Evolutionary conservation across 1,140 invertebrate genomes (phyloP).

Genomic region (Drosophila gunungcola): DNA sequence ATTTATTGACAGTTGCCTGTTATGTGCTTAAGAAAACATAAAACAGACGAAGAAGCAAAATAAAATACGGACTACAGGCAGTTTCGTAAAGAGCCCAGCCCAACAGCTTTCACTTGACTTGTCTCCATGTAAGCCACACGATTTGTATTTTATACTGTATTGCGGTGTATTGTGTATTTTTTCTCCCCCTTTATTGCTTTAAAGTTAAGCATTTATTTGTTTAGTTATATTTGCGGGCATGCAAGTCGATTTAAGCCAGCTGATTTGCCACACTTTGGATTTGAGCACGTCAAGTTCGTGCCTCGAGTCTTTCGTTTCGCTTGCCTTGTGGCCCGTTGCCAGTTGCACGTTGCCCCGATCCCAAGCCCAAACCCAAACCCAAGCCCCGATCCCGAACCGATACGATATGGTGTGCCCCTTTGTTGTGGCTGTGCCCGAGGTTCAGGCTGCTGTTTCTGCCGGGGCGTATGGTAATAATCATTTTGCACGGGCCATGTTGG

Average conservation of each 20-base stretch:
- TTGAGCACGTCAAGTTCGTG: conserved; percentile 83
- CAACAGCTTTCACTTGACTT: conserved; percentile 56
- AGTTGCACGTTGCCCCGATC: conserved; percentile 39
- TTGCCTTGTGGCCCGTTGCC: conserved; percentile 72
- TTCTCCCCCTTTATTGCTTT: conserved; percentile 10
- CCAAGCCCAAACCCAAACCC: neutral
- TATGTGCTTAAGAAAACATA: conserved; percentile 66
- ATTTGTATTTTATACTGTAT: conserved; percentile 32
- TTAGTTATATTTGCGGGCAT: conserved; percentile 47
- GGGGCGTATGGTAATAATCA: conserved; percentile 79
- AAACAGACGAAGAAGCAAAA: conserved; percentile 43
- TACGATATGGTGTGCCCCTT: conserved; percentile 15
- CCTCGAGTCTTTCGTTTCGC: conserved; percentile 78
- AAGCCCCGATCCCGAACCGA: conserved; percentile 4
- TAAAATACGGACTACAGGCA: conserved; percentile 5
- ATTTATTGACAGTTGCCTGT: conserved; percentile 79
- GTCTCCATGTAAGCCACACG: conserved; percentile 37
- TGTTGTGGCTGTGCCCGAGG: conserved; percentile 14
- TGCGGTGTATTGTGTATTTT: conserved; percentile 3
- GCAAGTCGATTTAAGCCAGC: conserved; percentile 38
- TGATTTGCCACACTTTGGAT: conserved; percentile 79
- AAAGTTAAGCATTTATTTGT: conserved; percentile 66
- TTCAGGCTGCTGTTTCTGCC: conserved; percentile 25
- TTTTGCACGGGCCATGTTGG: conserved; percentile 64
- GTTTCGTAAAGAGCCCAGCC: conserved; percentile 60